These are phyloP conservation scores for Vespertilio murinus DNA, from an alignment of 2,797 vertebrate species.

Conservation along the genomic window DNA sequence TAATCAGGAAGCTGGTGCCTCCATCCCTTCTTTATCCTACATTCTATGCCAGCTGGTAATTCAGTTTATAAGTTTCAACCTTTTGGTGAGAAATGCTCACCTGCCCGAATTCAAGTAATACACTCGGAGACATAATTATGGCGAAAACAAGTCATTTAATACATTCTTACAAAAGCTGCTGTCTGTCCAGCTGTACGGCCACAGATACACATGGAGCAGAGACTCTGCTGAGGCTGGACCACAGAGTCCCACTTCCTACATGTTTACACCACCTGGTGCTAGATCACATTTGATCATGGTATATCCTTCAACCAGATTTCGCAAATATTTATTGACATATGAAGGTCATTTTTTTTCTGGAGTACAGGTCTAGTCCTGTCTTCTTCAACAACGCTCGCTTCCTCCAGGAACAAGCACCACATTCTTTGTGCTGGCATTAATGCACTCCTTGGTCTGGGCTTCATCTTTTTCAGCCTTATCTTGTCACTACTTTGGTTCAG, in stretches of 20 bases:
- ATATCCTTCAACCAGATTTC: not conserved
- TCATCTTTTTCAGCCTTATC: not conserved
- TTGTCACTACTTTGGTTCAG: not conserved
- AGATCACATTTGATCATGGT: not conserved
- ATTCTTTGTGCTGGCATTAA: not conserved
- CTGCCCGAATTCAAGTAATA: too few species aligned
- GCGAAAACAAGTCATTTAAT: too few species aligned
- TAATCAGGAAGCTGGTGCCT: not conserved
- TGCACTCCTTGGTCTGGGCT: not conserved
- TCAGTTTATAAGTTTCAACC: not conserved
- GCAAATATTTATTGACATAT: not conserved
- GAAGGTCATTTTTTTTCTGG: constrained; percentile 32
- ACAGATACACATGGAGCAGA: too few species aligned
- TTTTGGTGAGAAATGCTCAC: too few species aligned
- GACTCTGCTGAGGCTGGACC: too few species aligned
- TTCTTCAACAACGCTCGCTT: not conserved
- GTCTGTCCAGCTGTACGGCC: too few species aligned
- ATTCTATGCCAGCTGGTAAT: not conserved
- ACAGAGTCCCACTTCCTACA: too few species aligned
- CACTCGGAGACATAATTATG: too few species aligned
- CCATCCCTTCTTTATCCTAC: not conserved
- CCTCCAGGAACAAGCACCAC: not conserved
- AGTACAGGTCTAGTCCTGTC: not conserved
- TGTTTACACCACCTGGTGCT: not conserved
- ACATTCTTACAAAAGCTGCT: too few species aligned